Conservation (phyloP, 2,888 invertebrate species). For the Lasioglossum leucozonium region DNA sequence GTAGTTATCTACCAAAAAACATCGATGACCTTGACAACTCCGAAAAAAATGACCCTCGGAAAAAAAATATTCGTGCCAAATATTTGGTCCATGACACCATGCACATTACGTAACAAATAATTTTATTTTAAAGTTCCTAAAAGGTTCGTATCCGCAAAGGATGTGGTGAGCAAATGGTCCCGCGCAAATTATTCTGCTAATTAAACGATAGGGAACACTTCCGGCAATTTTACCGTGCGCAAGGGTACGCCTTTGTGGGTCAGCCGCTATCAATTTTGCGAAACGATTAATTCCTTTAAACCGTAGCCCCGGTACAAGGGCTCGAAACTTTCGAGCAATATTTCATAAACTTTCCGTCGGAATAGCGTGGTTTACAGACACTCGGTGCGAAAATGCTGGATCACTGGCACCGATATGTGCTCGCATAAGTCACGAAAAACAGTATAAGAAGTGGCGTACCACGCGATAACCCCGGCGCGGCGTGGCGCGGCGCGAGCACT, state of each 20-base stretch:
- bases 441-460: conserved; percentile 28
- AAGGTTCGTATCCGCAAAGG: not conserved
- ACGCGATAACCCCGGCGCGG: conserved; percentile 27
- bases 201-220: not conserved
- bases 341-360: conserved; percentile 43
- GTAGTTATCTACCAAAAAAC: too few species aligned
- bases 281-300: conserved; percentile 25
- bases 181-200: not conserved
- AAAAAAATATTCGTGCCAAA: too few species aligned
- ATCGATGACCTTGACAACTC: too few species aligned
- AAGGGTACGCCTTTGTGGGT: not conserved
- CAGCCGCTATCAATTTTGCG: conserved; percentile 26
- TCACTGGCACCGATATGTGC: conserved; percentile 36
- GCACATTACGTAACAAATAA: too few species aligned
- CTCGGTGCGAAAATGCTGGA: conserved; percentile 51
- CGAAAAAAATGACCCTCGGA: too few species aligned
- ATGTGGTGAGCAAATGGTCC: not conserved
- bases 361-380: conserved; percentile 48
- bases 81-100: too few species aligned
- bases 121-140: too few species aligned
- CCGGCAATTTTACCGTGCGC: not conserved
- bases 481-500: not conserved
- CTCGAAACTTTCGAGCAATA: conserved; percentile 34
- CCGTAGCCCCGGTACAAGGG: not conserved
- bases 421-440: conserved; percentile 50